Evolutionary conservation across 2,888 invertebrate species (phyloP).

Genomic region (Phengaris arion): DNA sequence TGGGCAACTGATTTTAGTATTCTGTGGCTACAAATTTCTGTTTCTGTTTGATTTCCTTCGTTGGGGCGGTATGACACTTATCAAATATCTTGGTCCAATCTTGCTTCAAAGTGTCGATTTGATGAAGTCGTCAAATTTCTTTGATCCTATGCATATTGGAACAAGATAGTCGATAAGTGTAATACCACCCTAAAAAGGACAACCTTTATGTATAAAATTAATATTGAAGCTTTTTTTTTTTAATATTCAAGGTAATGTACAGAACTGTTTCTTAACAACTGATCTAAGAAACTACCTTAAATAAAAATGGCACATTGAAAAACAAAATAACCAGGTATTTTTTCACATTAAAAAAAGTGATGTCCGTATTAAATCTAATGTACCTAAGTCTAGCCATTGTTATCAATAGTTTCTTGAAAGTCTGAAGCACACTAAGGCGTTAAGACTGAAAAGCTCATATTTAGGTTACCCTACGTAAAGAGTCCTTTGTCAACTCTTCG

Average conservation of each 20-base stretch:
- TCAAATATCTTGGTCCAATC: too few species aligned
- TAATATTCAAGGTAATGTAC: too few species aligned
- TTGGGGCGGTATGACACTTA: too few species aligned
- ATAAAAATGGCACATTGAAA: background rate
- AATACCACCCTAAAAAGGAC: too few species aligned
- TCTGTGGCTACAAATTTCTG: background rate
- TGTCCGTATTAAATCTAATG: background rate
- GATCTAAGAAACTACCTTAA: too few species aligned
- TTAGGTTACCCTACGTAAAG: slow-evolving; percentile 32
- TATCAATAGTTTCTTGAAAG: slow-evolving; percentile 21
- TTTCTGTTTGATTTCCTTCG: background rate
- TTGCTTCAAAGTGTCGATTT: too few species aligned
- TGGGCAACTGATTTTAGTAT: background rate
- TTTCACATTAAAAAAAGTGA: background rate
- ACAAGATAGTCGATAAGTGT: too few species aligned
- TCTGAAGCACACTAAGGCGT: slow-evolving; percentile 15
- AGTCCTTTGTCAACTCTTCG: slow-evolving; percentile 31
- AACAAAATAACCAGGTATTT: background rate
- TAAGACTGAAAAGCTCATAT: slow-evolving; percentile 30
- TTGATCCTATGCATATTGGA: too few species aligned
- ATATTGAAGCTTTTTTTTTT: too few species aligned
- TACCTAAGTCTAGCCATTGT: background rate
- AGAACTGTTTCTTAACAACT: too few species aligned
- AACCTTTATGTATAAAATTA: too few species aligned
- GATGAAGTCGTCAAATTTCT: too few species aligned